These are phyloP conservation scores for Protodeltote pygarga DNA, from an alignment of 2,888 invertebrate species.

Conservation along the genomic window DNA sequence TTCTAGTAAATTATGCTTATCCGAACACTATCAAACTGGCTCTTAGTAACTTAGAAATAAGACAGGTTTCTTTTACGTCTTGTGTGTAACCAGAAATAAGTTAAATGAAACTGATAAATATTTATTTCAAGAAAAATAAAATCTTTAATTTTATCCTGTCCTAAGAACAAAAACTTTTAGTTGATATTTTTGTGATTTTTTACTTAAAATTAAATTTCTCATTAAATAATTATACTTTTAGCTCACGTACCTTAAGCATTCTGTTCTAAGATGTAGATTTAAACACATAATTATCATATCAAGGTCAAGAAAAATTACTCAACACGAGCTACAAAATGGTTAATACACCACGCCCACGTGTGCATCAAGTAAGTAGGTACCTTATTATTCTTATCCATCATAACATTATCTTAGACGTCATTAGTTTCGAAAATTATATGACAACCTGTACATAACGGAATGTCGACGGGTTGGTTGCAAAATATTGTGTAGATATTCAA, in stretches of 20 bases:
- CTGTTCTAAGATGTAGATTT: background rate
- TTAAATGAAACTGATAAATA: too few species aligned
- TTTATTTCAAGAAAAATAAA: too few species aligned
- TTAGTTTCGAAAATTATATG: constrained; percentile 21
- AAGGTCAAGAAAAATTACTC: constrained; percentile 13
- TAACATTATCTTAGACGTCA: constrained; percentile 23
- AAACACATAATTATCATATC: constrained; percentile 3
- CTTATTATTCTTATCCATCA: constrained; percentile 27
- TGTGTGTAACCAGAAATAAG: too few species aligned
- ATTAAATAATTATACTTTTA: too few species aligned
- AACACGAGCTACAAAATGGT: constrained; percentile 12
- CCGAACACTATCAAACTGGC: too few species aligned
- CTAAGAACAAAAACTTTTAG: too few species aligned
- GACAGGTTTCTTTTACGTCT: too few species aligned
- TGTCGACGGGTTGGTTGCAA: constrained; percentile 22
- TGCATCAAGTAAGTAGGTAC: background rate
- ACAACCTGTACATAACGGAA: constrained; percentile 8
- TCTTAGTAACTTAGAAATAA: too few species aligned
- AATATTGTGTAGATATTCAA: constrained; percentile 5
- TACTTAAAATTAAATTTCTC: too few species aligned
- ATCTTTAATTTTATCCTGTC: too few species aligned
- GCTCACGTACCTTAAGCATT: background rate
- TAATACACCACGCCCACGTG: constrained; percentile 19
- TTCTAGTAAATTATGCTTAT: too few species aligned
- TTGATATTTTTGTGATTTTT: too few species aligned